Base-by-base conservation (phyloP, 2,888 invertebrate species). In the Amblyteles armatorius region DNA sequence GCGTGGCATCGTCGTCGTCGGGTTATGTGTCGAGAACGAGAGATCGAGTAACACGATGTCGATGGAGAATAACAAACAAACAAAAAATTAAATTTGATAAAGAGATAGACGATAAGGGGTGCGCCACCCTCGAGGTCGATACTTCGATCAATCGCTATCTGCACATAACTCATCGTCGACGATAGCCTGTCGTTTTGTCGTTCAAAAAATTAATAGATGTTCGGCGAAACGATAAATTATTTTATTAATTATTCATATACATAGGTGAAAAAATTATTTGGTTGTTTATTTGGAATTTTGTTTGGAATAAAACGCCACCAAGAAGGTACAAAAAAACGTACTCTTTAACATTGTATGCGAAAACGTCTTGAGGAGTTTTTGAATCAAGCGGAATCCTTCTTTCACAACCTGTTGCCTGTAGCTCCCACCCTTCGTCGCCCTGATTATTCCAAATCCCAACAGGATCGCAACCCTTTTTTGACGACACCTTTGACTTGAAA, bases 101-200 rank as follows among this genome's bases (percentile, higher is more conserved):
- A 29, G 29, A 44, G 55, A 11, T 19, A 29, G 68, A 48, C 44
- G 52, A 33, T 72, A 22, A 80, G 68, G 82, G 82, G 83, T 82
- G 85, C 60, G 84, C 71, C 82, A 48, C 67, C 33, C 68, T 57
- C 44, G 55, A 73, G 44, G 77, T 48, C 68, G 57, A 76, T 82
- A 44, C 63, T 55, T 44, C 67, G 36, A 36, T 79, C 7, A 63
- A 33, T 63, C 29, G 63, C 29, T 3, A 13, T 36, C n/a, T 44
- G 71, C n/a, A 50, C 48, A 65, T 5, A 22, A 40, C 65, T 52
- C 65, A 74, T 84, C 33, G 6, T 50, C 44, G 48, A 65, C 36
- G 63, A 57, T 65, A 68, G 22, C 65, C 52, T 74, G 69, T 73
- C 69, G n/a, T 48, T 57, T 57, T 13, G 1, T 57, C 11, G 11